Conservation (phyloP, 2,113 vertebrate species). For the Erinaceus europaeus region DNA sequence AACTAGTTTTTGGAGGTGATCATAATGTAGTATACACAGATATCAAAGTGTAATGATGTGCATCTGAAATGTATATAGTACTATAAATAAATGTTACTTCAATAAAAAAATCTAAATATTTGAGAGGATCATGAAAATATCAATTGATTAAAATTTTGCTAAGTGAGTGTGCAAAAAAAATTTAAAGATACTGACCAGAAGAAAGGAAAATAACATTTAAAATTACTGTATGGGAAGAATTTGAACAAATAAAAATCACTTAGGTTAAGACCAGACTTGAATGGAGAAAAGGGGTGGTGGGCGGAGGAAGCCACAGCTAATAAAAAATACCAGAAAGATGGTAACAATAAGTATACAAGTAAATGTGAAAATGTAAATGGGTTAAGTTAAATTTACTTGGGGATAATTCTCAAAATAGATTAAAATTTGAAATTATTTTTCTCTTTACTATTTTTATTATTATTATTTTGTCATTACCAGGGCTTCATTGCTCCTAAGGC, state of each 20-base stretch:
- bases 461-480: no score
- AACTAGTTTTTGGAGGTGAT: no score
- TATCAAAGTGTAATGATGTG: no score
- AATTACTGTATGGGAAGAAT: background rate
- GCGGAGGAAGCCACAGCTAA: background rate
- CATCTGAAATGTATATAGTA: no score
- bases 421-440: no score
- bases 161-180: background rate
- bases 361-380: conserved; percentile 19
- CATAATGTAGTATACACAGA: no score
- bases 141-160: background rate
- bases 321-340: background rate
- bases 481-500: no score
- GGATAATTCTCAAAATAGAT: no score
- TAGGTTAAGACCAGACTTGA: background rate
- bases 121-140: background rate
- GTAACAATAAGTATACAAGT: background rate
- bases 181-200: conserved; percentile 7
- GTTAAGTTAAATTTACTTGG: no score
- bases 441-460: no score
- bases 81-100: no score
- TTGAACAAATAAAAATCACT: conserved; percentile 1
- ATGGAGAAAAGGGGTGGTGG: background rate
- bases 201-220: background rate
- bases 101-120: background rate